Evolutionary conservation across 2,888 invertebrate species (phyloP), one percentile per base, ranked within the genome.

Genomic region (Bruchidius siliquastri): DNA sequence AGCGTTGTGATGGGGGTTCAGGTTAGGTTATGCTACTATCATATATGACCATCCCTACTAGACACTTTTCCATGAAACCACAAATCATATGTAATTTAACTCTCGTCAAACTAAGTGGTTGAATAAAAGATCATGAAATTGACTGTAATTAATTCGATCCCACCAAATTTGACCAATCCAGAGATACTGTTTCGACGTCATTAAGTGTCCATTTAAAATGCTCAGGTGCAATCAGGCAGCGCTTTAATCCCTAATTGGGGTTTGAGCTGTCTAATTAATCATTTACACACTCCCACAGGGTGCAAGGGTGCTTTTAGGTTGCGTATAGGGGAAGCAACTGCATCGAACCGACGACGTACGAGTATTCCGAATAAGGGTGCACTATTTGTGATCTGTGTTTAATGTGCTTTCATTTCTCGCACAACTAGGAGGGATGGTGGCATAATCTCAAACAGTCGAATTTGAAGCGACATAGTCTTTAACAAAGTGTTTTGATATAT

Each of bases 261-360:
- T 80, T 82, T 82, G 82, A 82, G 79, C 80, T 78, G 79, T 75
- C 80, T 80, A 81, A 83, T 84, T 83, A 83, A 83, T 84, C 84
- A 83, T 83, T 82, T 79, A 82, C 79, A 76, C 80, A 79, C 81
- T 81, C 78, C 73, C 68, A 66, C 22, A 49, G 49, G 49, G 49
- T 67, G 66, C 26, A 13, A 13, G 49, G 49, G 49, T 49, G 49
- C 49, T 1, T 13, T 49, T 49, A 13, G 49, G 1, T 13, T 4
- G 49, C 49, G 49, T 8, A 18, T 3, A 13, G 49, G 49, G 49
- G 49, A 8, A 13, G 49, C 49, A 13, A 49, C 49, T 49, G 49
- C 49, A 49, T 49, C 49, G 1, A 49, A 18, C 49, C 18, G 26
- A 2, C 26, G 26, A 26, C 8, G 26, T 8, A 2, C 3, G 2